Base-by-base conservation (phyloP, 2,888 invertebrate species). In the Melanostoma scalare region DNA sequence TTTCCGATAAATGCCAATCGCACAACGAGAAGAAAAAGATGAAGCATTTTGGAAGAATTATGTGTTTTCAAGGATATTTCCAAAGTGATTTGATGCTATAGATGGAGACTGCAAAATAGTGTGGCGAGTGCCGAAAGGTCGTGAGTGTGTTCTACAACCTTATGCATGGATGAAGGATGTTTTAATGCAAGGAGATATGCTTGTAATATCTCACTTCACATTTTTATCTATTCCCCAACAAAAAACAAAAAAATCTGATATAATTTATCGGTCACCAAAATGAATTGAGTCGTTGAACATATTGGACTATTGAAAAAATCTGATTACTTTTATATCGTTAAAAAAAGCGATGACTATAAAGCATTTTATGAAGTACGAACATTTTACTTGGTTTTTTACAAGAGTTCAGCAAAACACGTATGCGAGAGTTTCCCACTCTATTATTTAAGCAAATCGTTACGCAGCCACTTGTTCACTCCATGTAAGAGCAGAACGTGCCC, bases 1-100 rank as follows among this genome's bases (percentile, higher is more conserved):
- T 50, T 67, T 68, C 60, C 77, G 77, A 77, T 77, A 69, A 82
- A 73, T 77, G 77, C 68, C 82, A 82, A 77, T 82, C 73, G 68
- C 63, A 40, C 38, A 53, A 42, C 53, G 48, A 61, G 52, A 52
- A 46, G 20, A 20, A 20, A 20, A 20, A 20, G 20, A 20, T 20
- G 31, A 75, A 65, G 48, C 69, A 74, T 69, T 58, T 48, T 36
- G n/a, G 6, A 69, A 82, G 82, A 82, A 69, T 77, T 78, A 73
- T 82, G 77, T 71, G 58, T 9, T 61, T 82, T 63, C 67, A 58
- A 33, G 35, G 56, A 77, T 55, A 68, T 68, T 38, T 67, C 60
- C 63, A 53, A 77, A 82, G 82, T 73, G 77, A 74, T 77, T 77
- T 73, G 63, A 74, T 77, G 73, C 68, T 82, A 53, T 50, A 63